Evolutionary conservation across 1,140 invertebrate genomes (phyloP).

Genomic region (Neodiprion pinetum): DNA sequence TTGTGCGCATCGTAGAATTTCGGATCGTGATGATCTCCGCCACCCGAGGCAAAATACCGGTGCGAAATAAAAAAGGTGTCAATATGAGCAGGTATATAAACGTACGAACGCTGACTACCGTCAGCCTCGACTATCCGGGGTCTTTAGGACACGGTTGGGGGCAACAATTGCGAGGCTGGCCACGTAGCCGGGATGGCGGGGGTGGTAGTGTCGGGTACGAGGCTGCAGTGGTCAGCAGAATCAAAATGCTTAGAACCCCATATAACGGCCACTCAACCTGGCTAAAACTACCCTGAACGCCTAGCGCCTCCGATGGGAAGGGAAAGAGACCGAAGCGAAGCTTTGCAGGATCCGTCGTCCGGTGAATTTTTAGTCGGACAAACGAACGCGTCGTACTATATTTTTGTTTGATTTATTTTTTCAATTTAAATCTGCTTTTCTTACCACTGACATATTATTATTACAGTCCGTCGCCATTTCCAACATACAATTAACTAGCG

Average conservation of each 20-base stretch:
- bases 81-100: slow-evolving; percentile 5
- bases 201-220: slow-evolving; percentile 11
- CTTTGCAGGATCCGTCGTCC: too few species aligned
- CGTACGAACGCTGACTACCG: neutral
- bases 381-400: neutral
- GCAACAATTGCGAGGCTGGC: slow-evolving; percentile 30
- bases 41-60: too few species aligned
- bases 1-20: too few species aligned
- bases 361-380: neutral
- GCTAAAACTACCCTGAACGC: slow-evolving; percentile 32
- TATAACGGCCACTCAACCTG: slow-evolving; percentile 50
- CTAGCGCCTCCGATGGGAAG: neutral
- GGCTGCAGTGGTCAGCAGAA: slow-evolving; percentile 49
- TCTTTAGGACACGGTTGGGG: neutral
- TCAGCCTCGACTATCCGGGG: neutral
- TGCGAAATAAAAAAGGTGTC: slow-evolving; percentile 15
- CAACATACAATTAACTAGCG: too few species aligned
- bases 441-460: too few species aligned
- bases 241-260: slow-evolving; percentile 53
- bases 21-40: too few species aligned
- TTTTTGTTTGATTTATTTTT: slow-evolving; percentile 10
- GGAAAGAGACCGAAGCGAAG: neutral
- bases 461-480: too few species aligned
- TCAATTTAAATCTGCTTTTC: neutral
- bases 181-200: slow-evolving; percentile 28